Evolutionary conservation across 2,888 invertebrate species (phyloP).

Genomic region (Trilocha varians): DNA sequence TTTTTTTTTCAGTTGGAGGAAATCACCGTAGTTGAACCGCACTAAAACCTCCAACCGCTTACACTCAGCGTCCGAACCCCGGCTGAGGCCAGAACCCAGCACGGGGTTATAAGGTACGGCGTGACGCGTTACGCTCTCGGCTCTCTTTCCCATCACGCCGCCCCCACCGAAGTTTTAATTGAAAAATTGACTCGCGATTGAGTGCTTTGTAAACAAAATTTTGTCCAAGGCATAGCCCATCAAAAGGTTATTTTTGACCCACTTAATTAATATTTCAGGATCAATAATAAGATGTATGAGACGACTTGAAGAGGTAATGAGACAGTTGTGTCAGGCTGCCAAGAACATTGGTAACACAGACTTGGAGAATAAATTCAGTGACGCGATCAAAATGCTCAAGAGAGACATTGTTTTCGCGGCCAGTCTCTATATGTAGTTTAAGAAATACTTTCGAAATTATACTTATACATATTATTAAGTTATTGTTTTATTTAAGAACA

Average conservation of each 20-base stretch:
- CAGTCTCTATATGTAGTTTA: conserved; percentile 82
- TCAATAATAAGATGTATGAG: conserved; percentile 90
- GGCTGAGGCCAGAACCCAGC: too few relatives aligned
- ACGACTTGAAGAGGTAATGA: conserved; percentile 93
- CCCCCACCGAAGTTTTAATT: too few relatives aligned
- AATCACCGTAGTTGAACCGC: too few relatives aligned
- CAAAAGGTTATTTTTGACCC: background rate
- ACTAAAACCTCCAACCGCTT: too few relatives aligned
- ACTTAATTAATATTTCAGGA: conserved; percentile 31
- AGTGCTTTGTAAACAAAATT: too few relatives aligned
- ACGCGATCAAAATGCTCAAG: conserved; percentile 92
- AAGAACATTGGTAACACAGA: conserved; percentile 98
- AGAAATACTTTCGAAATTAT: conserved; percentile 10
- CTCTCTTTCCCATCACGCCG: too few relatives aligned
- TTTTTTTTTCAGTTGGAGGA: too few relatives aligned
- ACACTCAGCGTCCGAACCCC: too few relatives aligned
- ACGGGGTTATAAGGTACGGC: too few relatives aligned
- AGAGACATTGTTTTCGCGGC: conserved; percentile 99
- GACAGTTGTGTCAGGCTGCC: conserved; percentile 96
- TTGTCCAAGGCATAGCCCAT: too few relatives aligned
- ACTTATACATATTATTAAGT: conserved; percentile 3
- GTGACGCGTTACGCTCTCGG: too few relatives aligned
- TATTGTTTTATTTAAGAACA: conserved; percentile 4
- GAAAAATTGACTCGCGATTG: too few relatives aligned
- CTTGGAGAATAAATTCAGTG: conserved; percentile 95